Evolutionary conservation across 2,888 invertebrate species (phyloP).

Genomic region (Scaptomyza tumidula): DNA sequence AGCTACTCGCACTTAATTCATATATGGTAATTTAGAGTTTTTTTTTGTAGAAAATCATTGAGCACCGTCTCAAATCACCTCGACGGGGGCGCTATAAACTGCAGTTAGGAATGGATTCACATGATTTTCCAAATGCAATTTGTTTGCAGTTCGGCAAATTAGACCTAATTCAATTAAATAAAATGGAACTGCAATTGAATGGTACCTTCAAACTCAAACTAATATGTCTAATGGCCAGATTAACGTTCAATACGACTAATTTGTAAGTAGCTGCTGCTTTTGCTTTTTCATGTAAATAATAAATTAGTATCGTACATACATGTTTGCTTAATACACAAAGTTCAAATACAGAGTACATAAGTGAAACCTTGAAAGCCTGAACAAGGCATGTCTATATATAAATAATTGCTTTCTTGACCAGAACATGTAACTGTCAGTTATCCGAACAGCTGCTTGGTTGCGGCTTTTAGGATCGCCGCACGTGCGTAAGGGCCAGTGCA

Average conservation of each 20-base stretch:
- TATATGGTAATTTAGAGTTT: constrained; percentile 1
- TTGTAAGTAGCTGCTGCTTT: constrained; percentile 4
- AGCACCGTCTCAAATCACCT: constrained; percentile 1
- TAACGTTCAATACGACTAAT: constrained; percentile 15
- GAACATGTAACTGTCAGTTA: constrained; percentile 59
- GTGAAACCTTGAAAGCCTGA: neutral
- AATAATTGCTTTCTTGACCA: constrained; percentile 44
- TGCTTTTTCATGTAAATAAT: neutral
- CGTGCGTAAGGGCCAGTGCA: constrained; percentile 22
- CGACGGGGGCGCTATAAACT: constrained; percentile 1
- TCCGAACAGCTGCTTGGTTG: constrained; percentile 23
- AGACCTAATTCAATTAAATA: constrained; percentile 3
- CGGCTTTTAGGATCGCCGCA: constrained; percentile 18
- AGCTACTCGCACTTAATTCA: neutral
- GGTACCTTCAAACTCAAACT: constrained; percentile 13
- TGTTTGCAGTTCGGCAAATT: neutral
- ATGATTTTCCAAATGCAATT: neutral
- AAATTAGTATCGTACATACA: neutral
- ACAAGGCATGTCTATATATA: constrained; percentile 12
- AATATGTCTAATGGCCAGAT: constrained; percentile 52
- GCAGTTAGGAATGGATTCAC: constrained; percentile 7
- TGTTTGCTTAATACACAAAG: too few species aligned
- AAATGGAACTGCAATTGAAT: neutral
- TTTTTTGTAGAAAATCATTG: constrained; percentile 2
- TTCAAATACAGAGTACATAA: constrained; percentile 3